Conservation (phyloP, 2,113 vertebrate genomes). For the Lycaon pictus region DNA sequence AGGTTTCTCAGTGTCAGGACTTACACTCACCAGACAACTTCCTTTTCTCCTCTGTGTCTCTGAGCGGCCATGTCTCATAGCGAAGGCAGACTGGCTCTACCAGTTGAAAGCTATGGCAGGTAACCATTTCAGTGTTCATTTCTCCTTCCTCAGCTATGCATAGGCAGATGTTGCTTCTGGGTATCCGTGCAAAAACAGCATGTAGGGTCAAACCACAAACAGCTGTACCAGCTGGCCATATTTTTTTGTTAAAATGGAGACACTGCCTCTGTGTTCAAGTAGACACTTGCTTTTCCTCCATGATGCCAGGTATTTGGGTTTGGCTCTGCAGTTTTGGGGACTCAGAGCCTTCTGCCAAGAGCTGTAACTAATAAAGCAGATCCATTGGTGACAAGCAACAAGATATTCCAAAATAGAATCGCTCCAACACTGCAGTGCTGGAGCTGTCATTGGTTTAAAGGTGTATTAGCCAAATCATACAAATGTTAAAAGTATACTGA, state of each 20-base stretch:
- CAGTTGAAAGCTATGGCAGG: slow-evolving; percentile 41
- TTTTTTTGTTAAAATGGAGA: slow-evolving; percentile 59
- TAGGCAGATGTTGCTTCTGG: slow-evolving; percentile 70
- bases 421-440: slow-evolving; percentile 75
- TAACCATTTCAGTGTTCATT: slow-evolving; percentile 50
- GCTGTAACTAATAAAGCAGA: slow-evolving; percentile 84
- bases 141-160: slow-evolving; percentile 40
- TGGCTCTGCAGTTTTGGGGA: slow-evolving; percentile 83
- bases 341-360: slow-evolving; percentile 84
- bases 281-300: slow-evolving; percentile 83
- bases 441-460: slow-evolving; percentile 81
- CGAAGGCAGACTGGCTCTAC: slow-evolving; percentile 25
- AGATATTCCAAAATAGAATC: slow-evolving; percentile 84
- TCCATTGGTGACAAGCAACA: slow-evolving; percentile 82
- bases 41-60: background rate
- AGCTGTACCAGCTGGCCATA: slow-evolving; percentile 69
- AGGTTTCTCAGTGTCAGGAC: slow-evolving; percentile 38
- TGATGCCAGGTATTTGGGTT: slow-evolving; percentile 83
- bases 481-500: slow-evolving; percentile 79
- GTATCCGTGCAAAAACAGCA: slow-evolving; percentile 62
- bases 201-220: slow-evolving; percentile 66
- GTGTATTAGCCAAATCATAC: slow-evolving; percentile 85
- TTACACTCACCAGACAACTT: background rate
- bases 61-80: slow-evolving; percentile 12
- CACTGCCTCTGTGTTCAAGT: slow-evolving; percentile 44